A percentile compares a stretch with the other conserved stretches of the same genome.
Evolutionary conservation across 2,797 vertebrate genomes (phyloP).

Genomic region (Tragopan temminckii): DNA sequence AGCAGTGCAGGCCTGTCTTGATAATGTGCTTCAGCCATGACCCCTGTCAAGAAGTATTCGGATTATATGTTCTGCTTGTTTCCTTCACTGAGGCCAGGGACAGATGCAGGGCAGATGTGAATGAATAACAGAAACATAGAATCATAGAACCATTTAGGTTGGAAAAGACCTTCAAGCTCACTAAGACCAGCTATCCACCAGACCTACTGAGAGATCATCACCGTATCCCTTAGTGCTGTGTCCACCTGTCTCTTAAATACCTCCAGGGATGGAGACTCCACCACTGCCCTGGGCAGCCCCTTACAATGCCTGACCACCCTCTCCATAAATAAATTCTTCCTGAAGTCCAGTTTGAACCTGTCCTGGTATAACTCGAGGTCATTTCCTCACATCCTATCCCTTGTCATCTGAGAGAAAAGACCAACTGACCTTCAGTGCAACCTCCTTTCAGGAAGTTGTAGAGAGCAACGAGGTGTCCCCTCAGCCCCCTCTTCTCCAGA

Average conservation of each 20-base stretch:
- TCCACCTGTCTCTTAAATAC: neutral
- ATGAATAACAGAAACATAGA: neutral
- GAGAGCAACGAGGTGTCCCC: neutral
- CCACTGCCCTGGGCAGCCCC: neutral
- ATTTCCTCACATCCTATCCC: neutral
- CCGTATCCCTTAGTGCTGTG: neutral
- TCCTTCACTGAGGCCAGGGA: neutral
- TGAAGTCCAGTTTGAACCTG: neutral
- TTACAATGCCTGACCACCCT: neutral
- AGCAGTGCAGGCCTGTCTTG: neutral
- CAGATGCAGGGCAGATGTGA: slow-evolving; percentile 34
- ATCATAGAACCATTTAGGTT: neutral
- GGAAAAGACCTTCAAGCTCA: neutral
- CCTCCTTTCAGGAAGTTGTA: no score
- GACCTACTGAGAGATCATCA: neutral
- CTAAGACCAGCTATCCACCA: neutral
- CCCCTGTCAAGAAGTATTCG: neutral
- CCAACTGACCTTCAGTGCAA: no score
- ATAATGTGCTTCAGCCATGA: neutral
- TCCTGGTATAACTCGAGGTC: neutral
- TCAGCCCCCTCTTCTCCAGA: neutral
- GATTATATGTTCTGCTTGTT: slow-evolving; percentile 1
- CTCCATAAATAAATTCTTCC: neutral
- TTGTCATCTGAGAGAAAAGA: neutral
- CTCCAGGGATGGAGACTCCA: neutral